Base-by-base conservation (phyloP, 37 sponge, comb jelly and placozoan genomes). In the Axinella damicornis region DNA sequence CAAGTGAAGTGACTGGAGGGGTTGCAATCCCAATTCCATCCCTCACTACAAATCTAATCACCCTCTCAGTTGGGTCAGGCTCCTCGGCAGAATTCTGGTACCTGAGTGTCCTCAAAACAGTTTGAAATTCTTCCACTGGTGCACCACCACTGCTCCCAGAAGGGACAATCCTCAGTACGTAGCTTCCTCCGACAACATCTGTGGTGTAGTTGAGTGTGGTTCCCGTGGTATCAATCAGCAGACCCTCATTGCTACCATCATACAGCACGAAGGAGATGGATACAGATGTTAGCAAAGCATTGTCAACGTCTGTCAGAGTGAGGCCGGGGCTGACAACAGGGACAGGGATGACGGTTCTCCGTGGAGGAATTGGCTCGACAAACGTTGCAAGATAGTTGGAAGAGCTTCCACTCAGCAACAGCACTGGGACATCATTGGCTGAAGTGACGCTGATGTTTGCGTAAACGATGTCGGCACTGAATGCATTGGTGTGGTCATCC, bases 71-170 rank as follows among this genome's bases (percentile, higher is more conserved):
- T 1, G 88, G 41, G 46, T 84, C 35, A 13, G 97, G 97, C 37
- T 96, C 94, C 53, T 96, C 94, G 12, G 84, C 90, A 0, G 74
- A 33, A 65, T 96, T 93, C 87, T 82, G 79, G 75, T 96, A 96
- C 17, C 35, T 82, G 0, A 94, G 69, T 34, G 92, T 91, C 14
- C 73, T 32, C 67, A 96, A 54, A 18, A 81, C 86, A 18, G 41
- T 60, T 53, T 71, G 58, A 58, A 80, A 96, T 32, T 96, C 86
- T 22, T 65, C 87, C 53, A 92, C 34, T 22, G 91, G 87, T 34
- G 89, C 82, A 72, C 37, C 62, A 72, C 37, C 61, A 22, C 18
- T 46, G n/a, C 67, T 71, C 54, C 38, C 53, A 34, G 65, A 13
- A 40, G 86, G 85, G 2, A 34, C n/a, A 40, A 73, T 73, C 28